These are phyloP conservation scores for Cheirogaleus medius DNA, from an alignment of 2,113 vertebrate species.

Conservation along the genomic window DNA sequence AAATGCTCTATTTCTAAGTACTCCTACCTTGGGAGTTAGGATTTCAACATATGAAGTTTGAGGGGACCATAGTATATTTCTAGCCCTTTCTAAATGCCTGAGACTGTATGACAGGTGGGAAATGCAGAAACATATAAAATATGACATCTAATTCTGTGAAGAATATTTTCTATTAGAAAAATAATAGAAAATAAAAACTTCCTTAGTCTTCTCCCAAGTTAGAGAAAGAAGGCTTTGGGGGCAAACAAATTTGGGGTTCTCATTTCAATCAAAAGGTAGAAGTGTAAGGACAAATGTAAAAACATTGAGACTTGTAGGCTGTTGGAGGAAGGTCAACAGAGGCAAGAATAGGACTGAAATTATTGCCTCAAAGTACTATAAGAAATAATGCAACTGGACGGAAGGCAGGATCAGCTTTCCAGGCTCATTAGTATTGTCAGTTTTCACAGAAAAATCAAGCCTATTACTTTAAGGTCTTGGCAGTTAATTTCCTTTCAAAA, in stretches of 20 bases:
- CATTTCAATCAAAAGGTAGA: background rate
- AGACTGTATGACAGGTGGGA: background rate
- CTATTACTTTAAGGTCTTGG: background rate
- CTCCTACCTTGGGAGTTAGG: background rate
- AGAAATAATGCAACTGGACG: background rate
- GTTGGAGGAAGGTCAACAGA: background rate
- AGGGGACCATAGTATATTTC: background rate
- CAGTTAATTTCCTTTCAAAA: background rate
- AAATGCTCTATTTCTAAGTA: background rate
- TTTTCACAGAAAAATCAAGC: slow-evolving; percentile 46
- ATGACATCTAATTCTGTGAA: background rate
- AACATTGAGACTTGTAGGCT: background rate
- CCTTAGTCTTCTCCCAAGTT: background rate
- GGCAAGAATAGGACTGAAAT: background rate
- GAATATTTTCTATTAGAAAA: background rate
- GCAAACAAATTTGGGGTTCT: background rate
- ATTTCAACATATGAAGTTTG: background rate
- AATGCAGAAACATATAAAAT: background rate
- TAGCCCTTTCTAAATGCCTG: background rate
- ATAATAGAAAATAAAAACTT: background rate
- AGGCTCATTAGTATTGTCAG: background rate
- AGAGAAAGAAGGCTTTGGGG: background rate
- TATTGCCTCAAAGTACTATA: background rate
- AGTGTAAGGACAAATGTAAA: background rate
- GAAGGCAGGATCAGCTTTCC: background rate